Base-by-base conservation (phyloP, 2,888 invertebrate species). In the Linnaemya tessellans region DNA sequence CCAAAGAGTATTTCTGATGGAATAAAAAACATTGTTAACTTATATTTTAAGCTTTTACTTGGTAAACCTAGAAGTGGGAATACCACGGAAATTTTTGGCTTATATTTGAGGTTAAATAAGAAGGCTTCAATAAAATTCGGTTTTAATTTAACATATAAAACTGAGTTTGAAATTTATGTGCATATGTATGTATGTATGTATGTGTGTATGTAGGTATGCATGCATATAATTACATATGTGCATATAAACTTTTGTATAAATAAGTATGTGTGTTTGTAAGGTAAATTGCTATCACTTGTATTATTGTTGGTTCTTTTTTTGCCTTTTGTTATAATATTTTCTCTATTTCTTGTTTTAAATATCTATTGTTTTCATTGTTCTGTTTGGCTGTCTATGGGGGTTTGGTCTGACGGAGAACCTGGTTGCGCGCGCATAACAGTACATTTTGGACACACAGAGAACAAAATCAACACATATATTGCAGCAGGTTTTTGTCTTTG, bases 401-500 rank as follows among this genome's bases (percentile, higher is more conserved):
- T 70, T 81, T 82, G 82, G 82, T 82, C 70, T 70, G 70, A 43
- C 68, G 43, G n/a, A 68, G 46, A 64, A 41, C 64, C 56, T 56
- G 75, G 62, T 82, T 82, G 82, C 82, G 82, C 82, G 82, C 82
- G 82, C 82, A 82, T 82, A 82, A 82, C 82, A 77, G 82, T 82
- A 82, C 64, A 43, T 82, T 67, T 82, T 70, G 82, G 70, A 64
- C 77, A 71, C 70, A 82, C 56, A 49, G 64, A 77, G 68, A 77
- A 82, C 70, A 71, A 77, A 77, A 49, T 58, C 62, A 56, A 43
- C 22, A 67, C 49, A 73, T 49, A 64, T 71, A 67, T 11, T 58
- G 46, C 56, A 62, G 56, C 25, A 77, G 54, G 82, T 70, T 77
- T 71, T 75, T 81, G 81, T 68, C 74, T 74, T 80, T 80, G 74